phyloP scores from a whole-genome alignment of 64 coral and sea anemone genomes.

The Montipora sp. region DNA sequence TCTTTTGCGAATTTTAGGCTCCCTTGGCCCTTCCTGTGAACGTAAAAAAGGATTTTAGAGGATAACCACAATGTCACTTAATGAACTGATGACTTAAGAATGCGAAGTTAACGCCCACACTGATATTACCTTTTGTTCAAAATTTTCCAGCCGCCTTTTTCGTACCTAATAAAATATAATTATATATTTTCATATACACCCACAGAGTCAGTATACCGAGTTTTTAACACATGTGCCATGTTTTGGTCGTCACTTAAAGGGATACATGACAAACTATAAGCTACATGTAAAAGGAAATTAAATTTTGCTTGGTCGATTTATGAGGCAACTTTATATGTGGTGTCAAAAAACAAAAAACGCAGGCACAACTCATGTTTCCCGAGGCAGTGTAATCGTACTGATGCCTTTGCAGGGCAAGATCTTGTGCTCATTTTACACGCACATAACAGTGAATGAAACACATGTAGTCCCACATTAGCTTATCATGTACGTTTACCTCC shows the following conservation, averaged over 20 bases:
- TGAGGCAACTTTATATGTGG: conserved; percentile 2
- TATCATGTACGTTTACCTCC: conserved; percentile 4
- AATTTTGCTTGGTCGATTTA: neutral
- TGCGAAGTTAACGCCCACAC: neutral
- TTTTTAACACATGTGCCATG: neutral
- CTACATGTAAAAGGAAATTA: neutral
- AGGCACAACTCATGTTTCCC: neutral
- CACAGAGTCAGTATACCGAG: neutral
- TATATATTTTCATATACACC: conserved; percentile 2
- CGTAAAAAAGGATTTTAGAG: conserved; percentile 1
- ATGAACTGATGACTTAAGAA: neutral
- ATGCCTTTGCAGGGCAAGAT: neutral
- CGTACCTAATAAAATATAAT: neutral
- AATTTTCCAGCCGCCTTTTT: neutral
- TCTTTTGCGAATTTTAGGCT: neutral
- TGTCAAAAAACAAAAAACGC: conserved; percentile 2
- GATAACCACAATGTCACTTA: neutral
- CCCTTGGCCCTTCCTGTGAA: conserved; percentile 1
- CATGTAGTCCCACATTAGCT: neutral
- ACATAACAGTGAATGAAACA: neutral
- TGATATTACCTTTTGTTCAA: neutral
- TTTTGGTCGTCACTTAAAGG: neutral
- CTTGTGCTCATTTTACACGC: conserved; percentile 5
- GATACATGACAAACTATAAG: neutral
- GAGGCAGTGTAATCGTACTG: neutral